phyloP scores from a whole-genome alignment of 2,113 vertebrate genomes.

The Lanius ludovicianus region DNA sequence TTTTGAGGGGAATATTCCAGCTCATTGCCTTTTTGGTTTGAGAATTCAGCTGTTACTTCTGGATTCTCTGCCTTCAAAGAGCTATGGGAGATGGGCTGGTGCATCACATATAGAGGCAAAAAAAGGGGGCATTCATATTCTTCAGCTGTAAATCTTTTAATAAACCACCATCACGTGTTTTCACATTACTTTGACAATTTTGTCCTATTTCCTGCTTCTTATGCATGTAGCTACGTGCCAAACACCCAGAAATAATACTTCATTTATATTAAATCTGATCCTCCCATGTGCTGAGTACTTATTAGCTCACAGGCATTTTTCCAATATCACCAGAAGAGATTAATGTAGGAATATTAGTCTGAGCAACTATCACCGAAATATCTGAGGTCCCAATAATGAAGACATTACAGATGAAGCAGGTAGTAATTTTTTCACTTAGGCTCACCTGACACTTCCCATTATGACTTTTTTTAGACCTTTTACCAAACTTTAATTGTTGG shows the following conservation, averaged over 20 bases:
- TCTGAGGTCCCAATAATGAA: neutral
- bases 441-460: neutral
- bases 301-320: slow-evolving; percentile 28
- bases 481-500: neutral
- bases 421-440: neutral
- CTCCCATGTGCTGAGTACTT: neutral
- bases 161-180: neutral
- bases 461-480: neutral
- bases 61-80: slow-evolving; percentile 13
- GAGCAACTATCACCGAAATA: neutral
- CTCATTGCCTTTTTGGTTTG: slow-evolving; percentile 33
- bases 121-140: neutral
- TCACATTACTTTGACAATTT: neutral
- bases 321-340: neutral
- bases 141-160: slow-evolving; percentile 48
- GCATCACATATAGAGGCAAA: neutral
- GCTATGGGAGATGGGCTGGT: neutral
- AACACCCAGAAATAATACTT: slow-evolving; percentile 16
- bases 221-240: neutral
- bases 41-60: slow-evolving; percentile 59
- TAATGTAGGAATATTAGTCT: neutral
- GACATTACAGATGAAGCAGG: neutral
- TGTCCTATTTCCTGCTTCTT: slow-evolving; percentile 47
- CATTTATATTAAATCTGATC: slow-evolving; percentile 7
- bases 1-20: slow-evolving; percentile 43